Percentiles rank a stretch among this genome's conserved stretches.
These are phyloP conservation scores for Turnix velox DNA, from an alignment of 2,113 vertebrate species.

Conservation along the genomic window DNA sequence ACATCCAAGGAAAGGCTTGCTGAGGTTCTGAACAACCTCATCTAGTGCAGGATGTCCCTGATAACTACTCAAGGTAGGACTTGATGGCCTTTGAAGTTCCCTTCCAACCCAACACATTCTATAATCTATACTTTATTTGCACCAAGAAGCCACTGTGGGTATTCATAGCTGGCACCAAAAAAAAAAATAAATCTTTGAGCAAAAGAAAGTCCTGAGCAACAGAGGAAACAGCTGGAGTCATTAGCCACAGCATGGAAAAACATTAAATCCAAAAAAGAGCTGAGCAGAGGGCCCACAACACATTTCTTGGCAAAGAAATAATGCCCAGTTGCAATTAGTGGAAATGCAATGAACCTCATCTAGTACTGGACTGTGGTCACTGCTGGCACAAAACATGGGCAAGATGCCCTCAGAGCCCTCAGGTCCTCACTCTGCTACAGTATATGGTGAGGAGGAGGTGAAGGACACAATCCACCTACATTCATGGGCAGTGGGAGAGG, in stretches of 20 bases:
- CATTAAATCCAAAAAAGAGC: background rate
- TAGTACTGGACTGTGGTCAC: no score
- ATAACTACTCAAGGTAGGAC: no score
- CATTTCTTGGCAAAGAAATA: background rate
- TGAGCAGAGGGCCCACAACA: background rate
- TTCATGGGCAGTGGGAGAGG: background rate
- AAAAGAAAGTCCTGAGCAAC: background rate
- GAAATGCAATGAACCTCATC: background rate
- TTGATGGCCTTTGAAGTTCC: no score
- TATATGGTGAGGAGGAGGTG: accelerated
- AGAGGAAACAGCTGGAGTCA: background rate
- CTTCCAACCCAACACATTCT: no score
- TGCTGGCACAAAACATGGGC: accelerated
- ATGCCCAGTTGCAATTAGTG: background rate
- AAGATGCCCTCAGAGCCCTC: background rate
- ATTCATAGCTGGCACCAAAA: background rate
- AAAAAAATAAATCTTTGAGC: background rate
- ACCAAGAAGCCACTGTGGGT: background rate
- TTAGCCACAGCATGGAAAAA: background rate
- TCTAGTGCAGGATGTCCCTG: no score
- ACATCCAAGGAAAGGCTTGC: no score
- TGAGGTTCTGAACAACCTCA: no score
- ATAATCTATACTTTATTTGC: background rate
- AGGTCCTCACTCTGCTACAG: background rate
- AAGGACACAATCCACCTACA: background rate